Base-by-base conservation (phyloP, 2,113 vertebrate species). In the Eidolon helvum region DNA sequence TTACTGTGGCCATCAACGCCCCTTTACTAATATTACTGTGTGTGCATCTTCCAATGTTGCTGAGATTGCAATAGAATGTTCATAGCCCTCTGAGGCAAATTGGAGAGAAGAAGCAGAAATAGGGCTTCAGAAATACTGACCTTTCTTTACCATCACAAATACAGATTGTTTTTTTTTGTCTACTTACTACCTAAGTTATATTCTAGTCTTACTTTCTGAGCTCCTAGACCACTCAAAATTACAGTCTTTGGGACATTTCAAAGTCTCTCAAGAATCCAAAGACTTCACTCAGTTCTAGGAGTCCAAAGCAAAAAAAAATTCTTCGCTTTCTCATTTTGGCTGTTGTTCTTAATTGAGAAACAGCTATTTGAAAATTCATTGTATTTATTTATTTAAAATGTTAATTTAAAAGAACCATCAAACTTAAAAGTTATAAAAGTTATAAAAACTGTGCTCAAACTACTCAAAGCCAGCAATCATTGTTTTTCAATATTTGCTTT, bases 381-480 rank as follows among this genome's bases (percentile, higher is more conserved):
- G 88, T 69, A 59, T 50, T 87, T 87, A 89, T 69, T 86, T 93
- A 80, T 89, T 96, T 78, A 50, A 84, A 87, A 57, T n/a, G 65
- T 78, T 68, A 45, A 40, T 43, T 85, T 65, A 59, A 91, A 92
- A 88, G 28, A 85, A 57, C 11, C 11, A 55, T 28, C 11, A n/a
- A 19, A 90, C 26, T 63, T 88, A 10, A 79, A 50, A 22, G 30
- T 75, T 55, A 4, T 21, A 79, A 85, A 74, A 82, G 50, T 57
- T 55, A 4, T 21, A 79, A 85, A 74, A 82, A 57, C 50, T 50
- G 1, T 66, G 40, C 12, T 87, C 2, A 48, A 82, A 7, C 45
- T 87, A 71, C 45, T 71, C 4, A 33, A 10, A 66, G 9, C 26
- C 26, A 90, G 10, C 24, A 66, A 4, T 65, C n/a, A 40, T 35